Percentiles rank a stretch among this genome's conserved stretches.
Evolutionary conservation across 2,113 vertebrate species (phyloP).

Genomic region (Coregonus clupeaformis): DNA sequence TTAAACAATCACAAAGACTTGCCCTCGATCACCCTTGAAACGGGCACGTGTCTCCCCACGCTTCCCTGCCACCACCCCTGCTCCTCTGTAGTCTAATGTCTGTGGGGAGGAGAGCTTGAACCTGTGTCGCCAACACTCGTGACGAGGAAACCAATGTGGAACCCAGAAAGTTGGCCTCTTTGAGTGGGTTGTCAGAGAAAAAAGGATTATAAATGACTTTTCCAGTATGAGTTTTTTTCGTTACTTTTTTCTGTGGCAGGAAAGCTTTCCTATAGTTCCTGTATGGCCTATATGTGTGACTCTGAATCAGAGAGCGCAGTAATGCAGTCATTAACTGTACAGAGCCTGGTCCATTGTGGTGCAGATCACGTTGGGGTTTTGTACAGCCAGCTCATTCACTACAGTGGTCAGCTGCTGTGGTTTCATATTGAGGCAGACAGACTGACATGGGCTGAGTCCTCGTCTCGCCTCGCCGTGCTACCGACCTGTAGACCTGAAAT

Average conservation of each 20-base stretch:
- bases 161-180: constrained; percentile 45
- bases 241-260: background rate
- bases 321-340: constrained; percentile 53
- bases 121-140: constrained; percentile 25
- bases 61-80: constrained; percentile 33
- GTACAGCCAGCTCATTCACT: constrained; percentile 63
- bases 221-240: background rate
- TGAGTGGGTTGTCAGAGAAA: background rate
- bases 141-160: constrained; percentile 45
- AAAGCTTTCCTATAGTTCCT: background rate
- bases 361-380: constrained; percentile 54
- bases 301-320: constrained; percentile 19
- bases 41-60: constrained; percentile 55
- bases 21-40: constrained; percentile 64
- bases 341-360: constrained; percentile 44
- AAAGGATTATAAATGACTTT: background rate
- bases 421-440: constrained; percentile 59
- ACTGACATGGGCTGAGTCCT: constrained; percentile 20
- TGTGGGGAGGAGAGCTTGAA: constrained; percentile 48
- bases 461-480: constrained; percentile 23
- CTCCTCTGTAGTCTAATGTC: background rate
- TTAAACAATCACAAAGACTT: constrained; percentile 71
- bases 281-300: constrained; percentile 17
- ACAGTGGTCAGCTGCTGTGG: constrained; percentile 61
- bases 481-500: constrained; percentile 55